Evolutionary conservation across 2,113 vertebrate species (phyloP), one percentile per base, ranked within the genome.

Genomic region (Barnardius zonarius): DNA sequence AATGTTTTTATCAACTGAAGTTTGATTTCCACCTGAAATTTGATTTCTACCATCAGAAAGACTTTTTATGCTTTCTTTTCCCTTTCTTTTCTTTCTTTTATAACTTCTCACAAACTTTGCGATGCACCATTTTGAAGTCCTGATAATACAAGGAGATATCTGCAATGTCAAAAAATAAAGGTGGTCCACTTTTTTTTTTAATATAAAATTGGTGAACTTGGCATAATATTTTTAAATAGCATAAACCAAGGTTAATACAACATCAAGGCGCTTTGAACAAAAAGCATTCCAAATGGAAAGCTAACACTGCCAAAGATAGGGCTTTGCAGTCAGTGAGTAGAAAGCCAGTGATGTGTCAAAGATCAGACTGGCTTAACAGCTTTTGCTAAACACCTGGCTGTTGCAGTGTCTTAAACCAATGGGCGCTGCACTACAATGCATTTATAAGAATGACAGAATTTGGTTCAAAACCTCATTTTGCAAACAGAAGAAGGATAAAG

Each of bases 341-440:
- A 88, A 80, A 81, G 22, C 17, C 73, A 81, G n/a, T 18, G 39
- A 35, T 55, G 4, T 43, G 39, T 66, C 30, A 48, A 64, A 57
- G 33, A 31, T 76, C 22, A 37, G n/a, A 37, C 48, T 0, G 0
- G 31, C 62, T 62, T 49, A 44, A 64, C 8, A 52, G 25, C 22
- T 79, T 88, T 70, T 92, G 30, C 37, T 79, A 25, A 67, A 59
- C 57, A 16, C 48, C 57, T 25, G 55, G 16, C 3, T 3, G 14
- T 86, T 44, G 10, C 48, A 37, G 14, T 63, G 19, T 49, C 49
- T 54, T 79, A 64, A 48, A 48, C 30, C 24, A 70, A 48, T 7
- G 28, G 54, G 6, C 5, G 20, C n/a, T 10, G 9, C 35, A 37
- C 83, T 44, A 41, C 43, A 76, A 41, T 22, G 30, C 44, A 39